Evolutionary conservation across 2,888 invertebrate species (phyloP).

Genomic region (Asteroscopus sphinx): DNA sequence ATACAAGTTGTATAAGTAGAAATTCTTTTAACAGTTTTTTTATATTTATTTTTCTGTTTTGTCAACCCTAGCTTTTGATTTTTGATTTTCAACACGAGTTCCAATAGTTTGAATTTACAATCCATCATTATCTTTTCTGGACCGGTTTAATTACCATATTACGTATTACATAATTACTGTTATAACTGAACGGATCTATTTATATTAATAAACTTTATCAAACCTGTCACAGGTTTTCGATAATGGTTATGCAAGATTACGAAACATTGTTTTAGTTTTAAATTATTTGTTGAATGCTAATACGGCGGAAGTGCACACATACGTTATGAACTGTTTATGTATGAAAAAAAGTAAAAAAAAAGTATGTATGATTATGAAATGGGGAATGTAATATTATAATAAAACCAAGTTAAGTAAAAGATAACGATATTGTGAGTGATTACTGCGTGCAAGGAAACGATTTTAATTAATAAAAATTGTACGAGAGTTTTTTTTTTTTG

Average conservation of each 20-base stretch:
- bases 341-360: too few relatives aligned
- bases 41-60: not conserved
- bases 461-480: too few relatives aligned
- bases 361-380: too few relatives aligned
- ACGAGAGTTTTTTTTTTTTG: too few relatives aligned
- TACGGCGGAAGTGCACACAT: not conserved
- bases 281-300: slow-evolving; percentile 27
- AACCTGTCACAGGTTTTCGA: slow-evolving; percentile 21
- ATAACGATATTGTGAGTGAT: too few relatives aligned
- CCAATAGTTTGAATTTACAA: slow-evolving; percentile 23
- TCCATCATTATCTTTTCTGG: slow-evolving; percentile 23
- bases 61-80: slow-evolving; percentile 20
- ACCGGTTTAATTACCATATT: slow-evolving; percentile 37
- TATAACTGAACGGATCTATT: slow-evolving; percentile 19
- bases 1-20: too few relatives aligned
- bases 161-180: slow-evolving; percentile 36
- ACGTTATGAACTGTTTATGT: slow-evolving; percentile 14
- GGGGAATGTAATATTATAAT: too few relatives aligned
- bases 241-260: slow-evolving; percentile 25
- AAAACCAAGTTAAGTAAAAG: too few relatives aligned
- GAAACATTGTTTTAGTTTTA: slow-evolving; percentile 15
- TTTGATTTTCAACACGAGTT: slow-evolving; percentile 15
- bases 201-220: slow-evolving; percentile 21
- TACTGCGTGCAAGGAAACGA: too few relatives aligned
- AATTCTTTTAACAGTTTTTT: not conserved